Evolutionary conservation across 1,140 invertebrate species (phyloP), one percentile per base, ranked within the genome.

Genomic region (Trachymyrmex cornetzi): DNA sequence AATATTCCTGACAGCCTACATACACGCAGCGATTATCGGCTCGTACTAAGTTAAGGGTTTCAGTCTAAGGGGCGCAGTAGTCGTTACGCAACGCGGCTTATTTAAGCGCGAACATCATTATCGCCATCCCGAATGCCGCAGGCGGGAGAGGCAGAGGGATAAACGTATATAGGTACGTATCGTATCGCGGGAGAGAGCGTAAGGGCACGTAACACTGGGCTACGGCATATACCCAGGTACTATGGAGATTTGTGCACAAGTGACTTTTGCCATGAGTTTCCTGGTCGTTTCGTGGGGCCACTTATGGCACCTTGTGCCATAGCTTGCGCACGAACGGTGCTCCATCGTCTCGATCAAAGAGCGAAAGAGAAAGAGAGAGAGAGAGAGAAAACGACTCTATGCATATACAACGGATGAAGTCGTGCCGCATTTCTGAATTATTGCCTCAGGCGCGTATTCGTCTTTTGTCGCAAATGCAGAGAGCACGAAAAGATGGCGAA

Each of bases 201-300:
- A 50, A 55, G 53, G 66, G 19, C 75, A 79, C 38, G 34, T 24
- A 19, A 61, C 16, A 34, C 30, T 34, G 30, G 61, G 30, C 77
- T 71, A 4, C 34, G 14, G 48, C 48, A 14, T 50, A 14, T 50
- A 34, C 5, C 30, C 6, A 50, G 3, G 48, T 50, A 5, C 48
- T 74, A 75, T n/a, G 22, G 34, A 75, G 61, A 69, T 85, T 27
- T 67, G 69, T 44, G 71, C 81, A 22, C 30, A 34, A 66, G 63
- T 77, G 64, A 50, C 79, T 59, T 71, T 85, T 53, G 53, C 53
- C 14, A n/a, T 22, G 80, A 82, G 55, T 77, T 87, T 87, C 84
- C 71, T 72, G 72, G 38, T 87, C 84, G 85, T 89, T 87, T 86
- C 84, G n/a, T n/a, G n/a, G 38, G 61, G 57, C 55, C 88, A 90